Evolutionary conservation across 2,888 invertebrate species (phyloP).

Genomic region (Drosophila phalerata): DNA sequence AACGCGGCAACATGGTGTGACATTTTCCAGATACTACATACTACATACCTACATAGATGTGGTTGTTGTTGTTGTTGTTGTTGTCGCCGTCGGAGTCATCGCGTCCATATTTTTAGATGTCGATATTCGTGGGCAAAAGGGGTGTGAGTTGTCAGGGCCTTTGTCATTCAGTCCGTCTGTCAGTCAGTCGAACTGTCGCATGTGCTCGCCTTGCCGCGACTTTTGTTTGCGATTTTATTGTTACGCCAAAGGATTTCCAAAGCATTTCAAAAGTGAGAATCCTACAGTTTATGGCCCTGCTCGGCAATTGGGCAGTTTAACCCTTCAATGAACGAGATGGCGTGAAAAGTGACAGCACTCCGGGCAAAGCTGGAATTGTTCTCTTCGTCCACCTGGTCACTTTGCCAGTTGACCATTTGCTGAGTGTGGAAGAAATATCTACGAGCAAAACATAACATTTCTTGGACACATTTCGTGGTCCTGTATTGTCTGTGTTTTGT

Average conservation of each 20-base stretch:
- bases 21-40: slow-evolving; percentile 59
- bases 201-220: slow-evolving; percentile 53
- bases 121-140: slow-evolving; percentile 41
- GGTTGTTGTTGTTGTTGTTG: slow-evolving; percentile 10
- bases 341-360: slow-evolving; percentile 45
- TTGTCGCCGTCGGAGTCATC: slow-evolving; percentile 19
- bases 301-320: slow-evolving; percentile 77
- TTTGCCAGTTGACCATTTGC: slow-evolving; percentile 11
- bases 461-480: slow-evolving; percentile 56
- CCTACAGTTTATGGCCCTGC: slow-evolving; percentile 72
- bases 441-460: slow-evolving; percentile 35
- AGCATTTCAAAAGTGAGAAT: slow-evolving; percentile 63
- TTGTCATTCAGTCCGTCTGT: neutral
- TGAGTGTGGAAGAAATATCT: slow-evolving; percentile 10
- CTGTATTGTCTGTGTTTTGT: slow-evolving; percentile 37
- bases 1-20: slow-evolving; percentile 79
- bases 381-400: slow-evolving; percentile 56
- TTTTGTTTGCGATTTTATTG: slow-evolving; percentile 77
- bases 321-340: slow-evolving; percentile 68
- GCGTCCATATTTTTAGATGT: slow-evolving; percentile 64
- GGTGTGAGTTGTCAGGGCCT: slow-evolving; percentile 38
- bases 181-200: slow-evolving; percentile 24
- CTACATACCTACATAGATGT: slow-evolving; percentile 14
- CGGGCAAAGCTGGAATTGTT: slow-evolving; percentile 21
- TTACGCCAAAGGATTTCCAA: slow-evolving; percentile 70